Base-by-base conservation (phyloP, 2,113 vertebrate species). In the Rousettus leschenaultii region DNA sequence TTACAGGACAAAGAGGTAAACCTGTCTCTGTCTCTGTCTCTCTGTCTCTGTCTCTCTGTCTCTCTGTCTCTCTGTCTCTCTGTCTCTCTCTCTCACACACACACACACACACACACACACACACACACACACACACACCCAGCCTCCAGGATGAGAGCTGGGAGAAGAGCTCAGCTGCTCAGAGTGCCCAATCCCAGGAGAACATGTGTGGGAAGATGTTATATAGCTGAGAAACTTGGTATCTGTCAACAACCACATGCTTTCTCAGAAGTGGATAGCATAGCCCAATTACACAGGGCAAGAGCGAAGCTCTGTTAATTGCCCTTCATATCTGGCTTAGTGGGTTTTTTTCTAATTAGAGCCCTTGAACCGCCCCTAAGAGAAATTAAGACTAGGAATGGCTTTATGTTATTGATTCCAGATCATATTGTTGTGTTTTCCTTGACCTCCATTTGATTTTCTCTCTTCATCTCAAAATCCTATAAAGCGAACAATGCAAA, bases 391-490 rank as follows among this genome's bases (percentile, higher is more conserved):
- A 68, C 16, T 51, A 86, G 57, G 83, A 94, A 38, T 43, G 89
- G 8, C 59, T 77, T 92, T 75, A 45, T 14, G 5, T 48, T 93
- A 65, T 74, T 94, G 75, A 87, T 80, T 88, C 65, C 51, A 88
- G 33, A 48, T 65, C 38, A 35, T 83, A 22, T 35, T 35, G 92
- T 95, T 59, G 61, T 63, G 10, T 87, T 88, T 94, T 90, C 75
- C 89, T 75, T 86, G 74, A 85, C 86, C 71, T 84, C 40, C 30
- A 24, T 88, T 87, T 91, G 82, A 77, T 65, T 94, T 4, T 18
- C 86, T 55, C 30, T 90, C 86, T 93, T 86, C 38, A 74, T 94
- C 80, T 91, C 65, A 91, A 94, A 95, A 93, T 74, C 71, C 77
- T 66, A 55, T 78, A 74, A 87, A 84, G 38, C 26, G 40, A 96